Evolutionary conservation across 2,113 vertebrate species (phyloP).

Genomic region (Tragelaphus buxtoni): DNA sequence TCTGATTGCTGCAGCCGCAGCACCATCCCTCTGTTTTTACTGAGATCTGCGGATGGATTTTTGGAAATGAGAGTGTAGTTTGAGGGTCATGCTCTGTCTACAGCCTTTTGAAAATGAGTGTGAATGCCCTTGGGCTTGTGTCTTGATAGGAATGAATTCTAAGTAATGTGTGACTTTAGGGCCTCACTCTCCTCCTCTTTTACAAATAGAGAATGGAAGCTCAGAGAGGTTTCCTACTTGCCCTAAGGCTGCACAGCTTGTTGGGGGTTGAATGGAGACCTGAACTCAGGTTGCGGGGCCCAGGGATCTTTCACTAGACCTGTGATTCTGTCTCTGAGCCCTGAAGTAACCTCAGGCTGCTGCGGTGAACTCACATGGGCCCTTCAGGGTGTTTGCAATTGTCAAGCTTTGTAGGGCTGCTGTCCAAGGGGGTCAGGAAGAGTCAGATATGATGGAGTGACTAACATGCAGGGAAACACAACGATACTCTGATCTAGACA

Average conservation of each 20-base stretch:
- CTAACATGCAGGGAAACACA: not conserved
- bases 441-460: not conserved
- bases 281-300: too few species aligned
- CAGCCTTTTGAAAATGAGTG: not conserved
- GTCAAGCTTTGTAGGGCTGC: not conserved
- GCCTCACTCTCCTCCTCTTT: not conserved
- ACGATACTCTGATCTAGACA: not conserved
- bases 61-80: not conserved
- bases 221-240: too few species aligned
- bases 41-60: not conserved
- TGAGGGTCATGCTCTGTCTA: not conserved
- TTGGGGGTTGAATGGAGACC: not conserved
- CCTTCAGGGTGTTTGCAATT: not conserved
- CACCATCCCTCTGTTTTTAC: not conserved
- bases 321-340: not conserved
- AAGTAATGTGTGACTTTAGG: not conserved
- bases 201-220: not conserved
- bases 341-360: not conserved
- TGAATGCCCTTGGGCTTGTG: not conserved
- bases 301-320: not conserved
- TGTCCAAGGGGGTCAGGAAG: not conserved
- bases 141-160: not conserved
- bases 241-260: not conserved
- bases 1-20: not conserved
- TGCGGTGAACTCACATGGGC: rapidly evolving